A percentile compares a stretch with the other conserved stretches of the same genome.
Conservation (phyloP, 1,140 invertebrate genomes). For the Zaprionus inermis region DNA sequence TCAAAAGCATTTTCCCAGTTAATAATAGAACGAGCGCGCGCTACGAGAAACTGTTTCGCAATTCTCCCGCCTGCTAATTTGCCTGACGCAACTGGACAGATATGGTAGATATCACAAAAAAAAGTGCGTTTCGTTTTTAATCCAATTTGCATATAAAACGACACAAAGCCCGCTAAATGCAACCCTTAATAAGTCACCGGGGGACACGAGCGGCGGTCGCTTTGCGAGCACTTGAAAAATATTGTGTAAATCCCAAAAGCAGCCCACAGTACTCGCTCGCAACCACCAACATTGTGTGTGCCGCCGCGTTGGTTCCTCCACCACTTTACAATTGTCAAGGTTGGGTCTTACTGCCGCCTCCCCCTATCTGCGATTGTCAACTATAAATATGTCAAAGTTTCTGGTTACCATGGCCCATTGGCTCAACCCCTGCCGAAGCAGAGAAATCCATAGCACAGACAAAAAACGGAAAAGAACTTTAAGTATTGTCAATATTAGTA, state of each 20-base stretch:
- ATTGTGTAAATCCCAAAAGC: conserved; percentile 75
- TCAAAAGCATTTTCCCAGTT: conserved; percentile 79
- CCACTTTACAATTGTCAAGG: conserved; percentile 76
- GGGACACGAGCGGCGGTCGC: conserved; percentile 70
- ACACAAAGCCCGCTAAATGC: conserved; percentile 82
- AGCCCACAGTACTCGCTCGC: conserved; percentile 17
- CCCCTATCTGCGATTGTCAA: conserved; percentile 48
- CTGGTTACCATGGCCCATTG: conserved; percentile 75
- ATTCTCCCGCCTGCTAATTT: conserved; percentile 68
- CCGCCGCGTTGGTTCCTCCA: conserved; percentile 28
- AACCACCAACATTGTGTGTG: conserved; percentile 21
- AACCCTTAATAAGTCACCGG: conserved; percentile 82
- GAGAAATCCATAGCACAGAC: not conserved
- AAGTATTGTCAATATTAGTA: conserved; percentile 83
- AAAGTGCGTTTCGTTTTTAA: conserved; percentile 78
- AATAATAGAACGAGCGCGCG: conserved; percentile 56
- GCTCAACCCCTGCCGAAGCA: conserved; percentile 41
- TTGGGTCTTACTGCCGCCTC: conserved; percentile 42
- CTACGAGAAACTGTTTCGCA: not conserved
- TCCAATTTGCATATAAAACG: conserved; percentile 82
- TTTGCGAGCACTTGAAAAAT: conserved; percentile 74
- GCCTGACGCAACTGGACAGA: conserved; percentile 53
- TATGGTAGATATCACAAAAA: conserved; percentile 46
- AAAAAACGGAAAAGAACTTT: conserved; percentile 37
- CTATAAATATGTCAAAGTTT: conserved; percentile 82